Base-by-base conservation (phyloP, 2,888 invertebrate species). In the Oscheius myriophilus region DNA sequence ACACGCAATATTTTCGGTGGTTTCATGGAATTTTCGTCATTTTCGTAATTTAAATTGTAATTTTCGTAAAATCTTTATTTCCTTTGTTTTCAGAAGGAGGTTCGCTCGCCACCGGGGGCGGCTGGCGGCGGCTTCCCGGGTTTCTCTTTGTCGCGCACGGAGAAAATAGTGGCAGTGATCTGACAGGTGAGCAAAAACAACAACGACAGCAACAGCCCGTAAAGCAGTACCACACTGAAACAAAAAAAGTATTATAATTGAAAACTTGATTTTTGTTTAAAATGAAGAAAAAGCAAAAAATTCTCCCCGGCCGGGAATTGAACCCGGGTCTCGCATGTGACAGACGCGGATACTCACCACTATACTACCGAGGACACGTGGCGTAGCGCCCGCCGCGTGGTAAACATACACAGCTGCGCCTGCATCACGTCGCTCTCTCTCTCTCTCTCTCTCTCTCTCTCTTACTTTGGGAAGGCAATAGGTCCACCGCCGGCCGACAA, bases 241-340 rank as follows among this genome's bases (percentile, higher is more conserved):
- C n/a, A n/a, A n/a, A n/a, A n/a, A n/a, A n/a, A n/a, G n/a, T n/a
- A n/a, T n/a, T n/a, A n/a, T n/a, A n/a, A n/a, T n/a, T n/a, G n/a
- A n/a, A n/a, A n/a, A n/a, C n/a, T n/a, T n/a, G n/a, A n/a, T n/a
- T n/a, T n/a, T n/a, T n/a, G n/a, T n/a, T n/a, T n/a, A n/a, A n/a
- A n/a, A n/a, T n/a, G n/a, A 33, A 33, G 4, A 46, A 21, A 33
- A 33, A 33, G 33, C 33, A 67, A 67, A 67, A 59, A 43, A 21
- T 76, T 76, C 81, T 82, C 81, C 80, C 81, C 79, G 81, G 80
- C 82, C 82, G 81, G 81, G 81, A 80, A 82, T 82, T 78, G 81
- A 82, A 82, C 81, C 79, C 80, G 82, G 82, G 82, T 82, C 82
- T 82, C 82, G 82, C 82, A 82, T 78, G 82, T 82, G 82, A 82